Base-by-base conservation (phyloP, 2,113 vertebrate species). In the Pituophis catenifer region DNA sequence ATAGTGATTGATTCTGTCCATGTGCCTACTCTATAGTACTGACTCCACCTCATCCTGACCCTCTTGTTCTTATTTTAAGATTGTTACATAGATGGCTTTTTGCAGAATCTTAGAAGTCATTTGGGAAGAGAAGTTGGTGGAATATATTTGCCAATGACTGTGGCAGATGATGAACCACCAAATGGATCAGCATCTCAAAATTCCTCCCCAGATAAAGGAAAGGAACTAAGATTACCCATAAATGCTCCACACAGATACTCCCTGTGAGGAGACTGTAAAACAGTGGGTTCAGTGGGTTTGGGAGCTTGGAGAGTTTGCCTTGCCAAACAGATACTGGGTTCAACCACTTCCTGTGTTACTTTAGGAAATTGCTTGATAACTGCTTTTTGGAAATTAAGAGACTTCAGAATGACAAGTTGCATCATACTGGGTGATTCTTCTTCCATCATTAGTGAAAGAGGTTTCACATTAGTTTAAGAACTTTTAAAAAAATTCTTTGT, bases 61-160 rank as follows among this genome's bases (percentile, higher is more conserved):
- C 50, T 75, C 0, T 0, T 93, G 88, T 86, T 75, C 62, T 91
- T 1, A 53, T 70, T 88, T 93, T 89, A 92, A 55, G 86, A 21
- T 86, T 88, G 17, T 17, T 0, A 90, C 53, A 62, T 87, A 89
- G 89, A 8, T 94, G 96, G 92, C 95, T 94, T 90, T 96, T 95
- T 95, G 50, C 93, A 65, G 90, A 93, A 94, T 89, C 90, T 91
- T 57, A 89, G 90, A 87, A 57, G 87, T 94, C 91, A 55, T 48
- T 93, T 75, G 81, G 65, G 93, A 95, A 55, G 93, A 93, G 94
- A 55, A 55, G 11, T 48, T 89, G 62, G 29, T 70, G 29, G 29
- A 13, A 11, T 70, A n/a, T n/a, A 70, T n/a, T n/a, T 70, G 29
- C 29, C 62, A 70, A n/a, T 13, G 29, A n/a, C 12, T 13, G 11